Conservation (phyloP, 2,888 invertebrate genomes). For the Phymatocera aterrima region DNA sequence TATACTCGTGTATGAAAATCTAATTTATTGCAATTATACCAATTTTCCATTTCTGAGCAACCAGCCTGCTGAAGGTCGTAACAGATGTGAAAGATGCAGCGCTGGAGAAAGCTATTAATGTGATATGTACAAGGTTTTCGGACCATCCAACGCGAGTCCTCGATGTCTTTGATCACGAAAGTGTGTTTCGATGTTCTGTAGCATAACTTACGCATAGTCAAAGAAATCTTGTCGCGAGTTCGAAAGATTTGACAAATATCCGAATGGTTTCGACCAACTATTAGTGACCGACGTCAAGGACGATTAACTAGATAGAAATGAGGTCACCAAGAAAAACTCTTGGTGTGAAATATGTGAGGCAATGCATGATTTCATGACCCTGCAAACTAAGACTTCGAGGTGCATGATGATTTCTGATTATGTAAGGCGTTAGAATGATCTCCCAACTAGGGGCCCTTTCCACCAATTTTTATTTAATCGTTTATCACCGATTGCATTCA, state of each 20-base stretch:
- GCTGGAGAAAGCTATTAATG: background rate
- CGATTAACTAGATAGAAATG: background rate
- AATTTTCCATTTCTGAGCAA: background rate
- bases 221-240: background rate
- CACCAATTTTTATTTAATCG: background rate
- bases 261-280: background rate
- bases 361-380: constrained; percentile 22
- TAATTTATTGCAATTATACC: background rate
- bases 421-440: background rate
- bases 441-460: background rate
- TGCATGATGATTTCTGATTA: constrained; percentile 8
- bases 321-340: background rate
- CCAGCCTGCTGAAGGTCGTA: background rate
- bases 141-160: background rate
- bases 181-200: background rate
- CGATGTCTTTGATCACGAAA: background rate
- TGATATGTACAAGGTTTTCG: background rate
- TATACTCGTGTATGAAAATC: background rate
- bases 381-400: background rate
- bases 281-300: background rate
- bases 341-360: background rate
- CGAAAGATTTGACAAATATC: no score
- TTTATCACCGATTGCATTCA: no score
- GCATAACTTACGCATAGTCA: background rate
- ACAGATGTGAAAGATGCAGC: background rate